phyloP scores from a whole-genome alignment of 2,797 vertebrate genomes.

The Sebastes steindachneri region DNA sequence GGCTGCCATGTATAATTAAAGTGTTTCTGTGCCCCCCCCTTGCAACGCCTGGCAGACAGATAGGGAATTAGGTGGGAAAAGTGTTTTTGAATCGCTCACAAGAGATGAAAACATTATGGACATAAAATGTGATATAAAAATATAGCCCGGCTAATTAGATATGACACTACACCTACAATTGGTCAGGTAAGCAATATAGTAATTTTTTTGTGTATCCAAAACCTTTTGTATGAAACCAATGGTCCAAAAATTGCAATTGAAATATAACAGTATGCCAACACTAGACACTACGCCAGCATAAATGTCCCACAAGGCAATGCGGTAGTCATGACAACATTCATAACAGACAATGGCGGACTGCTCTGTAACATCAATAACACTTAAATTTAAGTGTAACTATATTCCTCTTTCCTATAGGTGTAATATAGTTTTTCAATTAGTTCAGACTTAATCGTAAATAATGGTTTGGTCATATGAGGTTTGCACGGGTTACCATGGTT shows the following conservation, averaged over 20 bases:
- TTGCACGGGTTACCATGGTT: not conserved
- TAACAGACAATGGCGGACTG: not conserved
- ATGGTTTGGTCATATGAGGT: not conserved
- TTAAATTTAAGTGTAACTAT: not conserved
- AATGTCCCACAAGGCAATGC: too few species aligned
- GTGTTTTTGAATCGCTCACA: conserved; percentile 36
- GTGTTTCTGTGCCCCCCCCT: conserved; percentile 37
- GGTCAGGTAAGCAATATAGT: not conserved
- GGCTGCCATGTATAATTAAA: conserved; percentile 81
- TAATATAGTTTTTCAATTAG: not conserved
- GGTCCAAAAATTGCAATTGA: too few species aligned
- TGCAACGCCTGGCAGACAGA: conserved; percentile 40
- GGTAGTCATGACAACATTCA: not conserved
- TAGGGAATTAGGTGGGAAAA: conserved; percentile 46
- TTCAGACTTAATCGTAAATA: not conserved
- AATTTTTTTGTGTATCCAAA: not conserved
- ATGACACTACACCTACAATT: not conserved
- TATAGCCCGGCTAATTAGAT: not conserved
- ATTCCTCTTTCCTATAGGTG: not conserved
- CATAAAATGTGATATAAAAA: not conserved
- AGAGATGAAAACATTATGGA: conserved; percentile 23
- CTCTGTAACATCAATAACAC: not conserved
- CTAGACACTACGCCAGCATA: too few species aligned
- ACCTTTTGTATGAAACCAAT: not conserved
- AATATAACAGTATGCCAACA: not conserved